Percentiles rank a stretch among this genome's conserved stretches.
Evolutionary conservation across 2,797 vertebrate genomes (phyloP).

Genomic region (Adrianichthys oophorus): DNA sequence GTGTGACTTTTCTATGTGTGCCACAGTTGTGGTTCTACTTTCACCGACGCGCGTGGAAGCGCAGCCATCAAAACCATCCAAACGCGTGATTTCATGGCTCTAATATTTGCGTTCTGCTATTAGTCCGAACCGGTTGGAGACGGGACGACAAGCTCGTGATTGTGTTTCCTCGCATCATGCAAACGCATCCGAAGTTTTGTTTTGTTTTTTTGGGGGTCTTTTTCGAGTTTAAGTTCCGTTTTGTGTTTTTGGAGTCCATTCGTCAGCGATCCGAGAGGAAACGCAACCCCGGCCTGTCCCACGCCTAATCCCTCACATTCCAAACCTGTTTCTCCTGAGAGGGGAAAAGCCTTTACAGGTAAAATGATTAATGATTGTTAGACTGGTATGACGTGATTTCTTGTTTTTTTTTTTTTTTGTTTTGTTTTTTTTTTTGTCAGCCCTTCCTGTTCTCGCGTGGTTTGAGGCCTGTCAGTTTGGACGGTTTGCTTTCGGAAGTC

Average conservation of each 20-base stretch:
- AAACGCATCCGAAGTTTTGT: background rate
- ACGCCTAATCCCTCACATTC: constrained; percentile 5
- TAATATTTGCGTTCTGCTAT: constrained; percentile 41
- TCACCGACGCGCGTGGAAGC: constrained; percentile 37
- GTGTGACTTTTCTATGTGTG: background rate
- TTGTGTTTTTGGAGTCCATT: constrained; percentile 9
- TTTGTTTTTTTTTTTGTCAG: background rate
- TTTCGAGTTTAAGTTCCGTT: constrained; percentile 31
- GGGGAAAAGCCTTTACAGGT: background rate
- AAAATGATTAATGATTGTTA: background rate
- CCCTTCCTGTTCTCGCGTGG: constrained; percentile 32
- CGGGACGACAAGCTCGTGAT: background rate
- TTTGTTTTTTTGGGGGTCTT: constrained; percentile 1
- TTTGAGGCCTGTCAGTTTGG: constrained; percentile 28
- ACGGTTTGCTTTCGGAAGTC: constrained; percentile 47
- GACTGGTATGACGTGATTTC: background rate
- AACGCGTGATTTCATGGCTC: constrained; percentile 24
- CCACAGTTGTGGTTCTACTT: constrained; percentile 22
- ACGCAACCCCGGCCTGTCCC: background rate
- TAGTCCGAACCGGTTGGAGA: constrained; percentile 4
- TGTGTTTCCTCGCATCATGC: background rate
- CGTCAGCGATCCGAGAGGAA: constrained; percentile 3
- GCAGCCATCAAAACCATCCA: constrained; percentile 6
- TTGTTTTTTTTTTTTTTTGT: background rate
- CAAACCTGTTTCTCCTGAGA: background rate